Evolutionary conservation across 2,888 invertebrate genomes (phyloP).

Genomic region (Ichneumoninae sp.): DNA sequence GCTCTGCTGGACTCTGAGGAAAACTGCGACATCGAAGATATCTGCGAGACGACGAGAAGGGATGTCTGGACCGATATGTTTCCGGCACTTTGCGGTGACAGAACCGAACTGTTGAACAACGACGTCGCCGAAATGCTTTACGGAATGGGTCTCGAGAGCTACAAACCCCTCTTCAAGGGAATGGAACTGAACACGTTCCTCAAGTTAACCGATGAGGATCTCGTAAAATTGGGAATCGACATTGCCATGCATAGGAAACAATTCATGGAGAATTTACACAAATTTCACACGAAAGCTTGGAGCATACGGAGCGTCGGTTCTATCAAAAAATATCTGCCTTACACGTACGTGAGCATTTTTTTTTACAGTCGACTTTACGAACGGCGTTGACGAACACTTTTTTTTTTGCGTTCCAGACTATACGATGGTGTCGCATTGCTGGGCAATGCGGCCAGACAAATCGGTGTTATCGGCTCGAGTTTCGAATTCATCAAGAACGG

Average conservation of each 20-base stretch:
- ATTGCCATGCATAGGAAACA: constrained; percentile 87
- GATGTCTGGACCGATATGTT: constrained; percentile 86
- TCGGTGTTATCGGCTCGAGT: constrained; percentile 86
- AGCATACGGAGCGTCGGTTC: constrained; percentile 81
- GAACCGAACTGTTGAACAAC: constrained; percentile 68
- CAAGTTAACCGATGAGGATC: constrained; percentile 86
- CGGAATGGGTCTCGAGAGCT: constrained; percentile 87
- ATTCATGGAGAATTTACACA: constrained; percentile 86
- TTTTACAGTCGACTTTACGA: constrained; percentile 11
- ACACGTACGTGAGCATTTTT: constrained; percentile 70
- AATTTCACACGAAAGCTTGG: constrained; percentile 87
- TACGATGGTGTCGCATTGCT: constrained; percentile 86
- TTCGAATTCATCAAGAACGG: constrained; percentile 85
- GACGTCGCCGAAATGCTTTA: constrained; percentile 87
- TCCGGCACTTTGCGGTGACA: constrained; percentile 80
- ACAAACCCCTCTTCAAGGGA: constrained; percentile 85
- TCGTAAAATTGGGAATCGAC: constrained; percentile 86
- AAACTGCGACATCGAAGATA: constrained; percentile 61
- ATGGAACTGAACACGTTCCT: constrained; percentile 87
- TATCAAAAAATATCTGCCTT: constrained; percentile 70
- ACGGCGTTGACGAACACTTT: constrained; percentile 72
- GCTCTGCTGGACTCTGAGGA: constrained; percentile 70
- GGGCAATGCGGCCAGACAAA: constrained; percentile 86
- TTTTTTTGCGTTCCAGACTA: constrained; percentile 85
- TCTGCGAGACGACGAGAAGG: constrained; percentile 75